Evolutionary conservation across 2,888 invertebrate genomes (phyloP).

Genomic region (Drosophila cognata): DNA sequence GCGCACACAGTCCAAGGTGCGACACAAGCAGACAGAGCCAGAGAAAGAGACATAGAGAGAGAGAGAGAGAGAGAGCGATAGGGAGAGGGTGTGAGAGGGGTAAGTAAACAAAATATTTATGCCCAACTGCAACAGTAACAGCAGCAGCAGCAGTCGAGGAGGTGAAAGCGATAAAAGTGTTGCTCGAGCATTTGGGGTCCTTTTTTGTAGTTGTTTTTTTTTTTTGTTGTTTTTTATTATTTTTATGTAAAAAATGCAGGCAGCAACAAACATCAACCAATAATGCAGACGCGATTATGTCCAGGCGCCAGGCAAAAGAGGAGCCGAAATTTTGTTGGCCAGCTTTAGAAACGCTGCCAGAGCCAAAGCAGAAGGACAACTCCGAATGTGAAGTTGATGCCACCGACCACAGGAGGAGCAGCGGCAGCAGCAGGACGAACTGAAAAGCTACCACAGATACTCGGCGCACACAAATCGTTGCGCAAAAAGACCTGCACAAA

Average conservation of each 20-base stretch:
- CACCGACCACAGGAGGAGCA: slow-evolving; percentile 35
- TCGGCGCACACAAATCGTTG: slow-evolving; percentile 49
- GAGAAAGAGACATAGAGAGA: slow-evolving; percentile 44
- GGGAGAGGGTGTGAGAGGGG: slow-evolving; percentile 1
- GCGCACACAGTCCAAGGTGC: slow-evolving; percentile 34
- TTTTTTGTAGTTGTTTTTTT: slow-evolving; percentile 9
- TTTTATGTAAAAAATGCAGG: slow-evolving; percentile 59
- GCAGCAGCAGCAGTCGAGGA: slow-evolving; percentile 11
- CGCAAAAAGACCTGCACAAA: slow-evolving; percentile 63
- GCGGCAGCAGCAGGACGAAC: slow-evolving; percentile 15
- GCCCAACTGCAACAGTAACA: slow-evolving; percentile 36
- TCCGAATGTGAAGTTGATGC: slow-evolving; percentile 76
- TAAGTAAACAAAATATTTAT: slow-evolving; percentile 79
- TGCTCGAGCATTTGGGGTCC: slow-evolving; percentile 28
- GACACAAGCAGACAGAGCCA: background rate
- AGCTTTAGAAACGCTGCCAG: slow-evolving; percentile 27
- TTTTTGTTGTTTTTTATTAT: background rate
- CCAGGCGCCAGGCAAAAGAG: slow-evolving; percentile 51
- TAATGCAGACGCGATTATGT: slow-evolving; percentile 85
- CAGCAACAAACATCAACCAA: slow-evolving; percentile 83
- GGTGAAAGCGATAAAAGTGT: slow-evolving; percentile 52
- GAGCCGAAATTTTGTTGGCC: slow-evolving; percentile 18
- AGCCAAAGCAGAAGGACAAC: slow-evolving; percentile 58
- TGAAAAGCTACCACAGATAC: slow-evolving; percentile 29
- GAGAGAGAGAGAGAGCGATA: slow-evolving; percentile 11